Conservation (phyloP, 37 sponge, comb jelly and placozoan species). For the Haliclona indistincta region DNA sequence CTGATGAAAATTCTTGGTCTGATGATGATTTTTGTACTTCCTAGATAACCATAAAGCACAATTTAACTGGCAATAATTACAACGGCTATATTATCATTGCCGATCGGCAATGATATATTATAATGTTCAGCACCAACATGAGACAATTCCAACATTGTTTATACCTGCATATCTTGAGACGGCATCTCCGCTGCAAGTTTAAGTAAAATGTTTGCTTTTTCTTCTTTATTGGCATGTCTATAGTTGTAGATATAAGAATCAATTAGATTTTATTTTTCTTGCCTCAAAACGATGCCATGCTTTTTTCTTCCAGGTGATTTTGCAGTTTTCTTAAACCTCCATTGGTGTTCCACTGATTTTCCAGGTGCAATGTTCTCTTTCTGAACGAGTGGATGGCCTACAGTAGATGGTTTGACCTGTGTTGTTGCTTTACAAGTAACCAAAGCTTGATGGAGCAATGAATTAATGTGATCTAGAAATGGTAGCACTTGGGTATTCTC, state of each 20-base stretch:
- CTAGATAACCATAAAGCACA: no score
- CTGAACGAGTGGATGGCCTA: not conserved
- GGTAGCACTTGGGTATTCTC: slow-evolving; percentile 7
- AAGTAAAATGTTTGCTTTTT: slow-evolving; percentile 5
- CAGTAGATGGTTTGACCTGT: not conserved
- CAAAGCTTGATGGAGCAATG: slow-evolving; percentile 17
- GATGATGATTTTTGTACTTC: no score
- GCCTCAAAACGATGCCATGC: slow-evolving; percentile 11
- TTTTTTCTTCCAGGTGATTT: slow-evolving; percentile 35
- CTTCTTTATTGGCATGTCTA: slow-evolving; percentile 17
- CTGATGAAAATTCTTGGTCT: no score
- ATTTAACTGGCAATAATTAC: no score
- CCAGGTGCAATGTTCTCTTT: slow-evolving; percentile 19
- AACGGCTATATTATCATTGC: no score
- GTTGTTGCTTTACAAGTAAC: slow-evolving; percentile 20
- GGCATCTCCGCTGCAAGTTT: no score
- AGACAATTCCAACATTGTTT: no score
- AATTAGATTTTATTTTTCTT: no score
- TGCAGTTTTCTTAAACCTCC: slow-evolving; percentile 13
- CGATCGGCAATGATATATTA: no score
- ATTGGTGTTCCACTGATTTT: slow-evolving; percentile 1
- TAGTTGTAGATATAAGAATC: not conserved
- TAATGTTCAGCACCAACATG: no score
- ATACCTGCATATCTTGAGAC: no score
- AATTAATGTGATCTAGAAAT: slow-evolving; percentile 21